These are phyloP conservation scores for Andrena marginata DNA, from an alignment of 2,888 invertebrate species.

Conservation along the genomic window DNA sequence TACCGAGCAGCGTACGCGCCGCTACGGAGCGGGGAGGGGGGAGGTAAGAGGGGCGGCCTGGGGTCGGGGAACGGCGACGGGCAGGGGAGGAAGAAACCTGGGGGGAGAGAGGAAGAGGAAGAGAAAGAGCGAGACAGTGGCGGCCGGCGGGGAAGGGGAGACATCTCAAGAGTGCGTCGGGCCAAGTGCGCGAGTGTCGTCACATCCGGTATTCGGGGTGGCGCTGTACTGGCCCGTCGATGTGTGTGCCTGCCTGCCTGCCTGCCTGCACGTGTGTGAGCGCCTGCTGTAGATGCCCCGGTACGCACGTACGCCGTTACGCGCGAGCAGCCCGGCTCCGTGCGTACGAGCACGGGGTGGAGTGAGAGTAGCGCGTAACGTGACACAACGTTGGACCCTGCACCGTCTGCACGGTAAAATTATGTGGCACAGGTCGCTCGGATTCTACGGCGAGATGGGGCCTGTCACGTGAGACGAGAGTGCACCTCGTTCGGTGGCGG, in stretches of 20 bases:
- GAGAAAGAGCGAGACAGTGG: conserved; percentile 7
- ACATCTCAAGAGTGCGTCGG: conserved; percentile 76
- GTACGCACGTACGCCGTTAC: background rate
- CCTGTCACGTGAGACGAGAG: conserved; percentile 50
- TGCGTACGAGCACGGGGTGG: conserved; percentile 44
- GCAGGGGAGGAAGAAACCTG: conserved; percentile 34
- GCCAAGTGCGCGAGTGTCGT: conserved; percentile 80
- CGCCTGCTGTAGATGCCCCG: conserved; percentile 32
- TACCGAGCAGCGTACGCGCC: conserved; percentile 50
- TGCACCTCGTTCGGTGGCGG: conserved; percentile 28
- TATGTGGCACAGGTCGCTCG: conserved; percentile 44
- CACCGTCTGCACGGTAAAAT: conserved; percentile 41
- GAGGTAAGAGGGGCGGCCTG: conserved; percentile 9
- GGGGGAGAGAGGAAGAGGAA: conserved; percentile 34
- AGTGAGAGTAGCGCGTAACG: conserved; percentile 43
- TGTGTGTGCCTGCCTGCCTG: conserved; percentile 2
- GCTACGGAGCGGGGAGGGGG: background rate
- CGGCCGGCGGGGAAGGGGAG: conserved; percentile 34
- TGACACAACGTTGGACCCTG: conserved; percentile 42
- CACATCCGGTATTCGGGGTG: conserved; percentile 79
- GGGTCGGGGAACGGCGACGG: conserved; percentile 28
- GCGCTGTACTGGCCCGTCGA: conserved; percentile 61
- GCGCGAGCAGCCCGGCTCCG: background rate
- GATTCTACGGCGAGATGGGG: conserved; percentile 45
- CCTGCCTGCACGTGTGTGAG: background rate